Evolutionary conservation across 2,888 invertebrate genomes (phyloP), one percentile per base, ranked within the genome.

Genomic region (Sipha maydis): DNA sequence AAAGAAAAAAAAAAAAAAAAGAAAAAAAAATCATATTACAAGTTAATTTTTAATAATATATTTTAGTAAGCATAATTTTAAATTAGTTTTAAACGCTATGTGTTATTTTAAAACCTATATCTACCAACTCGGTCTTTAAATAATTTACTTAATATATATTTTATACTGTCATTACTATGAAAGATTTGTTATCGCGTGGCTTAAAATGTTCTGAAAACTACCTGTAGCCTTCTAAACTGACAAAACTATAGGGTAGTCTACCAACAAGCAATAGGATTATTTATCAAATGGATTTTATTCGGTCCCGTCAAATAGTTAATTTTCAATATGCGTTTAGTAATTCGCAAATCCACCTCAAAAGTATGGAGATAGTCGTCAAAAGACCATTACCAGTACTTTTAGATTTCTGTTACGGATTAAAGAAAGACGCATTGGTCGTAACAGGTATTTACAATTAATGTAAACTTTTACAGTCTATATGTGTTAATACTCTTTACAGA

Each of bases 401-500:
- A 34, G 48, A 77, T 11, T 77, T 77, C 41, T 48, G 41, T 48
- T 2, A 19, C 8, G 73, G 85, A 85, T 85, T 85, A 85, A 69
- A 67, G 77, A 77, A 77, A 0, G 69, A 73, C 9, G 28, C 61
- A 25, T 41, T 25, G 34, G 25, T 3, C 25, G 75, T n/a, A 67
- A 48, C 31, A 67, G 77, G 85, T 85, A 77, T 85, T 77, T 76
- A 84, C 75, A 61, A 76, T 76, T 61, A 61, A 61, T 61, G 11
- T 41, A 41, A 67, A 61, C 76, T 61, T 56, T 75, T 38, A 28
- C 56, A 56, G 75, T 61, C 38, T 75, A 84, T 28, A 7, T 28
- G 28, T 61, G 28, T 41, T 69, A 82, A 85, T 85, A 67, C 85
- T 85, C 85, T 77, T 85, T 77, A 69, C 85, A 54, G 85, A 85